Evolutionary conservation across 2,113 vertebrate species (phyloP), one percentile per base, ranked within the genome.

Genomic region (Greenwoodochromis staneri): DNA sequence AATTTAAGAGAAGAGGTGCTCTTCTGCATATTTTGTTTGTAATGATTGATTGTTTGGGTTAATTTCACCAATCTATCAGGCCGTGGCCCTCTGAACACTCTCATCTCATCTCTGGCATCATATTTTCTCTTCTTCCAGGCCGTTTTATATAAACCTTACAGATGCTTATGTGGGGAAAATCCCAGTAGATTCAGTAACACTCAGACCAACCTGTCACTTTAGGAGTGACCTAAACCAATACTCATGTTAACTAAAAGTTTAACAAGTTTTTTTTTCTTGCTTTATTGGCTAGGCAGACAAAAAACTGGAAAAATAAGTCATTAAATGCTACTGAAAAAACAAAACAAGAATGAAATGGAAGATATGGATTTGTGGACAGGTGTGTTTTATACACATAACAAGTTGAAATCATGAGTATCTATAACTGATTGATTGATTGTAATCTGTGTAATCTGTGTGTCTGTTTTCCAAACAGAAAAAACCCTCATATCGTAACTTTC

Each of bases 381-480:
- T 38, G 34, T 66, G 11, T n/a, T 66, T 66, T 38, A 66, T 13
- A 38, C 61, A 66, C 34, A 38, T 38, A 0, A 38, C 31, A n/a
- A 38, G 11, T 5, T 66, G 61, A 66, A 66, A 59, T 59, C 5
- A 31, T 59, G 55, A 38, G 61, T 13, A 38, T 66, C 19, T 38
- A 21, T 66, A 38, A 38, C 61, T 66, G 61, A 66, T 8, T 66
- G 19, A 38, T 7, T 66, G 34, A 69, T 38, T 36, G 34, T 38
- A 69, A 38, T 69, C 61, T n/a, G 61, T 66, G 31, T 66, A n/a
- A n/a, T 66, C 61, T 66, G 61, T n/a, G 19, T 31, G 27, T 61
- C 57, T 61, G 9, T 90, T 86, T 90, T 90, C 87, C 81, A 83
- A 59, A 54, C 51, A 63, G 61, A 88, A 87, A 21, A n/a, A 76